phyloP scores from a whole-genome alignment of 35 echinoderm and acorn worm genomes.

The Acanthaster planci region DNA sequence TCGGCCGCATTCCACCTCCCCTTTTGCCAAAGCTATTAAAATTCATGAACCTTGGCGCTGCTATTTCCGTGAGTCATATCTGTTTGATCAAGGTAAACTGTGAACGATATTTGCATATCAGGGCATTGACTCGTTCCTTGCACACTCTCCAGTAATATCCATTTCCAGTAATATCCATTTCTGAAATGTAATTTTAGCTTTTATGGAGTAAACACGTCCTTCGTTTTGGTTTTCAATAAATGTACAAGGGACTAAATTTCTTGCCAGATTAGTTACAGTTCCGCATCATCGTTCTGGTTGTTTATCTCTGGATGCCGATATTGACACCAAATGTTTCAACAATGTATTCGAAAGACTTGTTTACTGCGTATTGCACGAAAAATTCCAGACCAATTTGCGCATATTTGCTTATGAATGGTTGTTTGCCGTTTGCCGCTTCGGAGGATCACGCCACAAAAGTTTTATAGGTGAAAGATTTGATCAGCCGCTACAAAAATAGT shows the following conservation, averaged over 20 bases:
- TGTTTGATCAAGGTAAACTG: slow-evolving; percentile 20
- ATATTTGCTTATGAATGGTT: slow-evolving; percentile 55
- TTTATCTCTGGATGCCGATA: background rate
- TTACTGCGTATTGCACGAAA: slow-evolving; percentile 51
- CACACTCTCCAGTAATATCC: background rate
- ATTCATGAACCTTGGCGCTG: slow-evolving; percentile 3
- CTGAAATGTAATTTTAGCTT: too few species aligned
- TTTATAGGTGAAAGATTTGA: background rate
- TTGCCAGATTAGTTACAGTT: too few species aligned
- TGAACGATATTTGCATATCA: background rate
- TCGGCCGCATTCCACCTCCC: background rate
- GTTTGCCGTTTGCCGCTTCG: slow-evolving; percentile 35
- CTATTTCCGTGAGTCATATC: slow-evolving; percentile 12
- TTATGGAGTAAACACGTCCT: too few species aligned
- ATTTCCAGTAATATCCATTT: too few species aligned
- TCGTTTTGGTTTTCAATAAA: too few species aligned
- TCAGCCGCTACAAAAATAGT: too few species aligned
- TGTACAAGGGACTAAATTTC: too few species aligned
- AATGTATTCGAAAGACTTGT: slow-evolving; percentile 39
- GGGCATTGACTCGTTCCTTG: slow-evolving; percentile 2
- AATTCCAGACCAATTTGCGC: slow-evolving; percentile 27
- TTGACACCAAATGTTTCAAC: slow-evolving; percentile 17
- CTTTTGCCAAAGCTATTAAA: slow-evolving; percentile 16
- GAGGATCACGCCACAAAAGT: slow-evolving; percentile 3
- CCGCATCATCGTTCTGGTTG: too few species aligned